Base-by-base conservation (phyloP, 2,797 vertebrate genomes). In the Intellagama lesueurii region DNA sequence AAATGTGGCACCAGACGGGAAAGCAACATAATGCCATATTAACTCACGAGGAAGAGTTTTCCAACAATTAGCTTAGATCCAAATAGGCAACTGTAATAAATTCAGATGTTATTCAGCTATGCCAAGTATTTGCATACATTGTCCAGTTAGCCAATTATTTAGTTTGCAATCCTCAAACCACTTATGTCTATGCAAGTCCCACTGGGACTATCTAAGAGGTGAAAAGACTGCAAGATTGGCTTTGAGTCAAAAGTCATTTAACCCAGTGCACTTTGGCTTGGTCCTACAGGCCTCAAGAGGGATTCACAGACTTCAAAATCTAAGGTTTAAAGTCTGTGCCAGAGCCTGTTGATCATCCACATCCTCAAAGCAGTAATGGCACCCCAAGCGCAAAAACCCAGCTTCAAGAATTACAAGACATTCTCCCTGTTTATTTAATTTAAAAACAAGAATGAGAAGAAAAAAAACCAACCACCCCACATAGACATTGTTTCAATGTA, bases 11-110 rank as follows among this genome's bases (percentile, higher is more conserved):
- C 73, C 70, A 88, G 82, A 56, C 24, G 91, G 79, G 85, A 87
- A 92, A 82, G 83, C 80, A 66, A 76, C 88, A 83, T 44, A 89
- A 90, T 93, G 94, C 87, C 93, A 89, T 88, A 92, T 89, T 83
- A 92, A 95, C 17, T 32, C 16, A 88, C 70, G 52, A 66, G 84
- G 88, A 87, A 35, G 5, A 52, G 28, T 40, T 81, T 75, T 80
- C 9, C 69, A 86, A 73, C 44, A 78, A 11, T 81, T 80, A 85
- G 56, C 80, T 81, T 76, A 86, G 47, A 76, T 56, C 70, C 47
- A 86, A 77, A 68, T 76, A 75, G 35, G 47, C 85, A 86, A 82
- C 76, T 81, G 44, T 47, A 88, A 82, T 81, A 76, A n/a, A 73
- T 56, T 24, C 24, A 77, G 47, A 89, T 30, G 64, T 32, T 78